Evolutionary conservation across 2,797 vertebrate genomes (phyloP), one percentile per base, ranked within the genome.

Genomic region (Cirrhinus mrigala): DNA sequence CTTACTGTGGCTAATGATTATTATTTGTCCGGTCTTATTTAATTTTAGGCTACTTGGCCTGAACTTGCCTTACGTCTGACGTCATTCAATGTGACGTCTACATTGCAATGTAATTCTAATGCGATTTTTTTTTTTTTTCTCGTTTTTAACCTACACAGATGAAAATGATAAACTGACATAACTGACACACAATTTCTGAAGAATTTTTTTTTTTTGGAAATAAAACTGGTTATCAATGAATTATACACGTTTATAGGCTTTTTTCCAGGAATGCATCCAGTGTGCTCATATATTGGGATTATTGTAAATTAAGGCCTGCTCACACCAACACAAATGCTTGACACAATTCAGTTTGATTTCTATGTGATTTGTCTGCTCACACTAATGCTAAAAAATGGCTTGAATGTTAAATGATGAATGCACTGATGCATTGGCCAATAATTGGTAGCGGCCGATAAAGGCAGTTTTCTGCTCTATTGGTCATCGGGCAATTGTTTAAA

Each of bases 61-160:
- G 64, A 60, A 69, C 73, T 77, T 84, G 74, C 52, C 58, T 50
- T 44, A 27, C 22, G 16, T 69, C 75, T 78, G 82, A 84, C 82
- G 82, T 84, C 48, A 84, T 84, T 22, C 48, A 6, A 16, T 29
- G 62, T 84, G 82, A 84, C 74, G 82, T 83, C 46, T 52, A 69
- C 33, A 2, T 54, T 52, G 48, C 29, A 12, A 50, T 75, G 33
- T 15, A n/a, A 74, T 46, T 50, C 6, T 27, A 3, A 79, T 18
- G 8, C 18, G 3, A 6, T 15, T 3, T 50, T 50, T 7, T 11
- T 1, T 40, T 7, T 15, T 1, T 22, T 6, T 8, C 1, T 8
- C 0, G 4, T 46, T 24, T 71, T 71, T 54, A 54, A 6, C 1
- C n/a, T 60, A 73, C 1, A 10, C 15, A 22, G 20, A 64, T 76